Evolutionary conservation across 2,888 invertebrate genomes (phyloP), one percentile per base, ranked within the genome.

Genomic region (Pseudococcus jackbeardsleyi): DNA sequence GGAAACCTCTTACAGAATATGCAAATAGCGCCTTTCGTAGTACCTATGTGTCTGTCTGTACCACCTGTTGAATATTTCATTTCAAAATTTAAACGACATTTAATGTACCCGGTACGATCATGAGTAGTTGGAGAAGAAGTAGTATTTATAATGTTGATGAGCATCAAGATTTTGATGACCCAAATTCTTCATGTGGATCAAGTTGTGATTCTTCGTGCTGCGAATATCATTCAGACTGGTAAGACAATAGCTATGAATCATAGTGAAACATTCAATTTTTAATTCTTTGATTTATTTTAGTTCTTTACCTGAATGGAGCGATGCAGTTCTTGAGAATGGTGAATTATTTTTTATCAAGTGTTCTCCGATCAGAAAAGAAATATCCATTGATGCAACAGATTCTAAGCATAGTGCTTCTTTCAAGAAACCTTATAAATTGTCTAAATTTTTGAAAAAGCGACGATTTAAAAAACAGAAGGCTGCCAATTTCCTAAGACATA

Each of bases 261-360:
- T 42, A 33, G 22, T 5, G 42, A 64, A 68, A 86, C 42, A 26
- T 33, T 85, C 15, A 12, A 17, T 46, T 86, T 50, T 12, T 48
- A 50, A 50, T 84, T 22, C 26, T 17, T 50, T 15, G 6, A 42
- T 84, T 87, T 86, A 89, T 90, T 91, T 89, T 89, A 94, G 94
- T 91, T 94, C 94, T n/a, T 93, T 94, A 48, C 94, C 94, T 42
- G 95, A 95, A 91, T 95, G 95, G 95, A 94, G 94, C 91, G 93
- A 94, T 0, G 94, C 93, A 90, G 92, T 95, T 4, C 93, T 93
- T 86, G 93, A 94, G 89, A 93, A 94, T 90, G 95, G 95, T 4
- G 94, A 94, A 90, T 91, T 96, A 9, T 93, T 95, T 85, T 95
- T 93, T 90, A 86, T 89, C 39, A 89, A 89, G 86, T 86, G 89